These are phyloP conservation scores for Lepus townsendii DNA, from an alignment of 2,797 vertebrate genomes.

Conservation along the genomic window DNA sequence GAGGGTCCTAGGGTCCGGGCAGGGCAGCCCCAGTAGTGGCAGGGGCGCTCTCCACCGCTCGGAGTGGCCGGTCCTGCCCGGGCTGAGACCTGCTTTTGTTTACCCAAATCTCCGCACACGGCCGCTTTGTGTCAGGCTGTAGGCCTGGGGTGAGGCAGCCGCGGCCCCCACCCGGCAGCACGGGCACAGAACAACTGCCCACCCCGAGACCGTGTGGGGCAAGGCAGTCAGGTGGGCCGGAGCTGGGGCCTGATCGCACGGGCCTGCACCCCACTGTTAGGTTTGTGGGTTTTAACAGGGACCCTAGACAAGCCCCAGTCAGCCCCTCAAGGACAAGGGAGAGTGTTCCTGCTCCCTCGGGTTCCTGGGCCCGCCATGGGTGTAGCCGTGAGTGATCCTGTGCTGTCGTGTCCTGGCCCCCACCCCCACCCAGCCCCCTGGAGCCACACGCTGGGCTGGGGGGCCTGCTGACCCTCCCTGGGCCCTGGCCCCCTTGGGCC, in stretches of 20 bases:
- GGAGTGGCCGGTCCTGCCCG: neutral
- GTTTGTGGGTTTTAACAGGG: neutral
- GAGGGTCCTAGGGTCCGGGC: constrained; percentile 54
- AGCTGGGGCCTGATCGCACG: accelerated
- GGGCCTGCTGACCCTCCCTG: neutral
- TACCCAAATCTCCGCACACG: accelerated
- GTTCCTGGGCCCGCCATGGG: neutral
- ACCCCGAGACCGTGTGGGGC: too few relatives aligned
- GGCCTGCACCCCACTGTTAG: neutral
- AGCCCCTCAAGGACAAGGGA: neutral
- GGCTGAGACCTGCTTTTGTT: neutral
- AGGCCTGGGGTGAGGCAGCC: neutral
- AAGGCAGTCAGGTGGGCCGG: too few relatives aligned
- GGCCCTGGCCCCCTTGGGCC: neutral
- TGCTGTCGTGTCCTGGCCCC: neutral
- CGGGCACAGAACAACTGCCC: neutral
- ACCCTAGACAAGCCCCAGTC: neutral
- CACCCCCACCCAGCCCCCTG: neutral
- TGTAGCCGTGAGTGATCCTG: neutral
- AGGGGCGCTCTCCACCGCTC: neutral
- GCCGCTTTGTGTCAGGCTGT: neutral
- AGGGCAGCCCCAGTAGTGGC: constrained; percentile 46
- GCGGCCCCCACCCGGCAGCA: neutral
- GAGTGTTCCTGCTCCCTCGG: neutral
- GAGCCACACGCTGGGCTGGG: neutral